phyloP scores from a whole-genome alignment of 2,888 invertebrate genomes.

The Drosophila subquinaria region DNA sequence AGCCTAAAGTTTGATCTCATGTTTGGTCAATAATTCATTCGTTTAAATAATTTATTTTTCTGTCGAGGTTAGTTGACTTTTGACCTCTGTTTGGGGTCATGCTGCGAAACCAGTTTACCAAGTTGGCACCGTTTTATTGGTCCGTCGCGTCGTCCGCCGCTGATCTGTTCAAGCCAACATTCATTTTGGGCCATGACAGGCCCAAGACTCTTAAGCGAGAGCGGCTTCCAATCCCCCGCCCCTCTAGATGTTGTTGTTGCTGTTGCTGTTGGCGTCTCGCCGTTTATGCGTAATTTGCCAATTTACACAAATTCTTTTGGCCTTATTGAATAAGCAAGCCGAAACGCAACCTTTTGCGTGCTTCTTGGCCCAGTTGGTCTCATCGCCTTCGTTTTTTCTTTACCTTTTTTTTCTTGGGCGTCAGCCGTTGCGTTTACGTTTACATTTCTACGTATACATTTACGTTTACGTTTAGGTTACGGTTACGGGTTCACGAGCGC shows the following conservation, averaged over 20 bases:
- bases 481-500: slow-evolving; percentile 57
- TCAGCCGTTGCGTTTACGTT: slow-evolving; percentile 22
- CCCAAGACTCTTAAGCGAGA: slow-evolving; percentile 4
- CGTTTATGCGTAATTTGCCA: slow-evolving; percentile 67
- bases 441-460: slow-evolving; percentile 1
- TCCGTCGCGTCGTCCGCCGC: slow-evolving; percentile 35
- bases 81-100: slow-evolving; percentile 59
- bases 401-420: background rate
- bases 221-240: slow-evolving; percentile 52
- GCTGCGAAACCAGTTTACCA: slow-evolving; percentile 44
- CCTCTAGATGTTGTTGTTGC: slow-evolving; percentile 24
- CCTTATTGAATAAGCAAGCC: slow-evolving; percentile 45
- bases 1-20: background rate
- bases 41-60: background rate
- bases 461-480: slow-evolving; percentile 27
- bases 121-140: slow-evolving; percentile 36
- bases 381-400: slow-evolving; percentile 1
- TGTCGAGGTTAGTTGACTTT: slow-evolving; percentile 12
- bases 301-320: slow-evolving; percentile 63
- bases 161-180: slow-evolving; percentile 45
- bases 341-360: slow-evolving; percentile 47
- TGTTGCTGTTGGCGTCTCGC: slow-evolving; percentile 42
- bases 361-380: slow-evolving; percentile 32
- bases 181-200: slow-evolving; percentile 52
- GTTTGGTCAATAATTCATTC: background rate